Evolutionary conservation across 2,113 vertebrate genomes (phyloP).

Genomic region (Malaclemys terrapin): DNA sequence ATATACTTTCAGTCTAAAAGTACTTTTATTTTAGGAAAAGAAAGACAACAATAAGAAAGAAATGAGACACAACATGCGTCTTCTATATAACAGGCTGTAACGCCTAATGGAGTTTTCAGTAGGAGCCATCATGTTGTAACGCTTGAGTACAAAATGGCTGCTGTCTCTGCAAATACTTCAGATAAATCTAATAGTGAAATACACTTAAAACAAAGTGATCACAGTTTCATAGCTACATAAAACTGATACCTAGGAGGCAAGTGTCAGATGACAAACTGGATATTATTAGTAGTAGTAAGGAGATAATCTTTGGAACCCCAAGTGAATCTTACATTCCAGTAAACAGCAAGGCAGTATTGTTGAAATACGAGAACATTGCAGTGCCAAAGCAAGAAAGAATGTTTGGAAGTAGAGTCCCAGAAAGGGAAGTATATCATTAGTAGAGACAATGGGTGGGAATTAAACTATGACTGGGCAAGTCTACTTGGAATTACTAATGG

Average conservation of each 20-base stretch:
- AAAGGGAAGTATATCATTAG: not conserved
- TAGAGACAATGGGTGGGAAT: not conserved
- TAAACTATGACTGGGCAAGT: not conserved
- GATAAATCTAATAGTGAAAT: not conserved
- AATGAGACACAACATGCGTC: not conserved
- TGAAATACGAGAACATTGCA: not conserved
- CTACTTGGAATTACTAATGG: not conserved
- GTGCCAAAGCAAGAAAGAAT: not conserved
- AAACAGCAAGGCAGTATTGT: not conserved
- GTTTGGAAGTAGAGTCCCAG: not conserved
- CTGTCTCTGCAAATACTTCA: not conserved
- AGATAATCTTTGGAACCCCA: not conserved
- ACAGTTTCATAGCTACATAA: not conserved
- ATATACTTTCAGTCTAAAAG: not conserved
- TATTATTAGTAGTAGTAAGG: not conserved
- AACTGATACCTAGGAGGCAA: not conserved
- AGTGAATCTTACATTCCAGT: not conserved
- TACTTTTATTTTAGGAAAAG: slow-evolving; percentile 1
- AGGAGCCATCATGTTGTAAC: not conserved
- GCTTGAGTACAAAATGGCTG: not conserved
- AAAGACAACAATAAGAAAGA: not conserved
- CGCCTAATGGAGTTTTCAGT: not conserved
- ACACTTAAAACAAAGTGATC: not conserved
- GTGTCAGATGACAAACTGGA: not conserved
- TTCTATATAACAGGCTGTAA: not conserved